Base-by-base conservation (phyloP, 2,888 invertebrate species). In the Tillus elongatus region DNA sequence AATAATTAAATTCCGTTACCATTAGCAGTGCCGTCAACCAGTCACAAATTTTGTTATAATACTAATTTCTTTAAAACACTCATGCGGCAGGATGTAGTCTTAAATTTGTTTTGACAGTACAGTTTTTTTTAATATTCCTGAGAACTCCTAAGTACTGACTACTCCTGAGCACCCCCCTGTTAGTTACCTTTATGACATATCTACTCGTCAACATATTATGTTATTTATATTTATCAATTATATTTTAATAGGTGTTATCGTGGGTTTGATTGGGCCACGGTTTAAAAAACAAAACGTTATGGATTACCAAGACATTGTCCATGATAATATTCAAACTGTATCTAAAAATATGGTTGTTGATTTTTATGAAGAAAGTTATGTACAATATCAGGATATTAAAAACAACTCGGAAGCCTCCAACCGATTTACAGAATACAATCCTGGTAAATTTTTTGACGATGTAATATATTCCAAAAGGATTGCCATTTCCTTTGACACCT, bases 251-350 rank as follows among this genome's bases (percentile, higher is more conserved):
- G 24, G 70, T 13, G 57, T 70, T 13, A 65, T 70, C 29, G 59
- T 69, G 63, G 73, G 73, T 28, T 47, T 70, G 30, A 67, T 75
- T 31, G 74, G 74, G 0, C 63, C 74, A 0, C 60, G 77, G 24
- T 69, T 78, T 43, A 61, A 70, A 43, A 70, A 72, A 11, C 52
- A 57, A 2, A 57, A 61, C 12, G 64, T 70, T 1, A 77, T 78
- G 77, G 78, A 78, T 37, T 75, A 68, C 50, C 75, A 77, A 45
- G 78, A 79, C 30, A 66, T 77, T 4, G 48, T 78, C 0, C 61
- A 75, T 8, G 6, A 6, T 19, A 6, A 6, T 19, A 6, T 19
- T 8, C 6, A 53, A 36, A 48, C 47, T 11, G 43, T 38, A 8
- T 2, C 46, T 13, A 44, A 44, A 30, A 35, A 40, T 8, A 8